Conservation (phyloP, 2,797 vertebrate genomes). For the Macroramphosus scolopax region DNA sequence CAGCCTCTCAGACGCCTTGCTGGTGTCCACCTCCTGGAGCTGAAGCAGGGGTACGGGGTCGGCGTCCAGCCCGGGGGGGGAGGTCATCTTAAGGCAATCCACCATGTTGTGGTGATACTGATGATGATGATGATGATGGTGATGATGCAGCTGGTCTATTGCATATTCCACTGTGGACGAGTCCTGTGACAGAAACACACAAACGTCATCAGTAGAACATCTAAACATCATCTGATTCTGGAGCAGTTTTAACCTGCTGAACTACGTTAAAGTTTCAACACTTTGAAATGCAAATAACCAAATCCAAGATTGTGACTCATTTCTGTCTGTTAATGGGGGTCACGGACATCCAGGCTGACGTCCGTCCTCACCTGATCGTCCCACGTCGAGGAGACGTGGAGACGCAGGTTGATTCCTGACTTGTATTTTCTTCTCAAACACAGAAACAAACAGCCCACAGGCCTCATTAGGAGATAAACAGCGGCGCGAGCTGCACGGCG, state of each 20-base stretch:
- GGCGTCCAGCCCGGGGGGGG: conserved; percentile 77
- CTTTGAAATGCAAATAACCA: too few species aligned
- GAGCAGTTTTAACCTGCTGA: background rate
- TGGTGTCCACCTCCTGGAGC: conserved; percentile 80
- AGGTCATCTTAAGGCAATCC: conserved; percentile 71
- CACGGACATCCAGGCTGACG: too few species aligned
- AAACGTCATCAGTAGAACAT: background rate
- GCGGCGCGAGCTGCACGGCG: too few species aligned
- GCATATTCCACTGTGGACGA: conserved; percentile 34
- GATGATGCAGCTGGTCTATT: conserved; percentile 19
- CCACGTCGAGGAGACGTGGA: too few species aligned
- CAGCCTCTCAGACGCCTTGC: conserved; percentile 70
- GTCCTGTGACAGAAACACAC: conserved; percentile 21
- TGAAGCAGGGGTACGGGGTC: conserved; percentile 75
- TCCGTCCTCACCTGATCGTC: too few species aligned
- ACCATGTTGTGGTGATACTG: background rate
- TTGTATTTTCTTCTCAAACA: too few species aligned
- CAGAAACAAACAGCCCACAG: too few species aligned
- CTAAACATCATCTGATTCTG: background rate
- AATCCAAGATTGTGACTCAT: too few species aligned
- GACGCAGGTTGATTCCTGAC: too few species aligned
- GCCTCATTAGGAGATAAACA: too few species aligned
- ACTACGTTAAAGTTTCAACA: background rate
- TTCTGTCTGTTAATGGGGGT: too few species aligned
- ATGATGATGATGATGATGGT: background rate